Percentiles rank a stretch among this genome's conserved stretches.
Evolutionary conservation across 2,113 vertebrate genomes (phyloP).

Genomic region (Cephalophus harveyi): DNA sequence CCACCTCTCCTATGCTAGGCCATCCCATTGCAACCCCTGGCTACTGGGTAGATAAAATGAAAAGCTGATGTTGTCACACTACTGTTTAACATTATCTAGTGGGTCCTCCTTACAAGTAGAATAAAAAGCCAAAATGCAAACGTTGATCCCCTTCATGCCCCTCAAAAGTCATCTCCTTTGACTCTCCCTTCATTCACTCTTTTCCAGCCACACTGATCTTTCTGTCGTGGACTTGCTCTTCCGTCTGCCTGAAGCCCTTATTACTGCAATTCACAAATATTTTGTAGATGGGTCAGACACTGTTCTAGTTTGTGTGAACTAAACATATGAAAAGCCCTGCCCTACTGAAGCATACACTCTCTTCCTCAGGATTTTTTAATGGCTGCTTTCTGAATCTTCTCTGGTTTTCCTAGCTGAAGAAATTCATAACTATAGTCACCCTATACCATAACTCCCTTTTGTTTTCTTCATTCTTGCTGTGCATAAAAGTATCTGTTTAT

Average conservation of each 20-base stretch:
- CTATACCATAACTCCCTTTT: not conserved
- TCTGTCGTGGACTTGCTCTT: not conserved
- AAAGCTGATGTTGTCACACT: not conserved
- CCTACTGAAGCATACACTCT: not conserved
- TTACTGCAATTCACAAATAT: not conserved
- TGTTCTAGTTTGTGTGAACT: not conserved
- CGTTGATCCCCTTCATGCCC: not conserved
- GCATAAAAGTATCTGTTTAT: not conserved
- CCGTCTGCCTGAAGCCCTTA: not conserved
- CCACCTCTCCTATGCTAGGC: not conserved
- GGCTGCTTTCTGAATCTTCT: not conserved
- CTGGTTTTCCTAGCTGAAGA: not conserved
- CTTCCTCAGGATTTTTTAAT: not conserved
- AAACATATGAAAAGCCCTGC: not conserved
- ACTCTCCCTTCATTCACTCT: not conserved
- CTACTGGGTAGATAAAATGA: not conserved
- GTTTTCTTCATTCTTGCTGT: not conserved
- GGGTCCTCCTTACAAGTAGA: not conserved
- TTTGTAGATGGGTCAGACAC: not conserved
- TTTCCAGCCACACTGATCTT: not conserved
- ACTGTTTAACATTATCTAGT: not conserved
- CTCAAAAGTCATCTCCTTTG: not conserved
- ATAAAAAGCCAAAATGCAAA: not conserved
- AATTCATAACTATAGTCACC: not conserved
- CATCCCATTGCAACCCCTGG: not conserved